A percentile compares a stretch with the other conserved stretches of the same genome.
Conservation (phyloP, 2,113 vertebrate genomes). For the Cervus canadensis region DNA sequence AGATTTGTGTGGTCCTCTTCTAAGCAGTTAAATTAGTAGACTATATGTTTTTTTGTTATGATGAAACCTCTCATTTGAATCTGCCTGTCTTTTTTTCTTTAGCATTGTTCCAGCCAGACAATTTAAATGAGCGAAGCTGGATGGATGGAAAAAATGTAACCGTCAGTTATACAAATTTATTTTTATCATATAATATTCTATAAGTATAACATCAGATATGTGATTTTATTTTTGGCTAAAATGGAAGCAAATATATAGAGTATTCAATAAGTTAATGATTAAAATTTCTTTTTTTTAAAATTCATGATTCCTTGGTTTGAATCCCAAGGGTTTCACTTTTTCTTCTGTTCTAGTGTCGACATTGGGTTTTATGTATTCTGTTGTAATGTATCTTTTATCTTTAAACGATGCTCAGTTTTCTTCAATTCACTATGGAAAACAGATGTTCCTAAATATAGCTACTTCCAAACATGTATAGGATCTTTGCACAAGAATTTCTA, state of each 20-base stretch:
- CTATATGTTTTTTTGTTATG: not conserved
- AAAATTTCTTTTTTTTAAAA: not conserved
- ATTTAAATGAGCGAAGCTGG: not conserved
- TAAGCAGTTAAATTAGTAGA: not conserved
- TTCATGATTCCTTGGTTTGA: not conserved
- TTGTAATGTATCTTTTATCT: not conserved
- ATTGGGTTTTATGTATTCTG: not conserved
- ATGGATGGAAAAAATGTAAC: not conserved
- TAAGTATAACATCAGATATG: not conserved
- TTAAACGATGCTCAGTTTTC: not conserved
- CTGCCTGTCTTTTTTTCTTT: not conserved
- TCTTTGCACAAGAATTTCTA: not conserved
- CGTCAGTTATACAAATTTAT: not conserved
- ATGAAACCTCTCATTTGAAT: not conserved
- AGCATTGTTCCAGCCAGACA: not conserved
- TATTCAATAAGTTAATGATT: not conserved
- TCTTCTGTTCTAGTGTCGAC: not conserved
- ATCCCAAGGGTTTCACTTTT: not conserved
- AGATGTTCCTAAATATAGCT: constrained; percentile 16
- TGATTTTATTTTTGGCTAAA: constrained; percentile 12
- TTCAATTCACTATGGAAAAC: not conserved
- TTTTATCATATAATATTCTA: not conserved
- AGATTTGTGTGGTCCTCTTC: not conserved
- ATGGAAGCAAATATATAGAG: not conserved
- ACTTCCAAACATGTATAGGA: not conserved